phyloP scores from a whole-genome alignment of 1,140 invertebrate species.

The Lamellibrachia luymesi region DNA sequence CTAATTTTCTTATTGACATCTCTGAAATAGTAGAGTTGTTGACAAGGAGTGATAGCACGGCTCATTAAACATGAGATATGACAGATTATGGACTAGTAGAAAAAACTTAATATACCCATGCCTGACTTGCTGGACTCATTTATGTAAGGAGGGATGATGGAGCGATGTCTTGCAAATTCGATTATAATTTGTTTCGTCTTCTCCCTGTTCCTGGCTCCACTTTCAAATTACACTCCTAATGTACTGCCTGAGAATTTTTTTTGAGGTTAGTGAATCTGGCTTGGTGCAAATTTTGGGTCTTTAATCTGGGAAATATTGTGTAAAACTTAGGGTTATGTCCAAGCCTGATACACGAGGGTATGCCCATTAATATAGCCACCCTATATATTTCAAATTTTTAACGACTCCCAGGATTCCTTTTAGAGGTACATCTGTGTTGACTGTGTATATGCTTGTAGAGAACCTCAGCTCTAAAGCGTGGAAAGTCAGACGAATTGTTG shows the following conservation, averaged over 20 bases:
- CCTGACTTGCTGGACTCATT: not conserved
- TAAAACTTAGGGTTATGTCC: not conserved
- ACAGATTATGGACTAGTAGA: not conserved
- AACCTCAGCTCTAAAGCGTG: not conserved
- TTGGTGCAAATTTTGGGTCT: not conserved
- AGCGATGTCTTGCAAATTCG: not conserved
- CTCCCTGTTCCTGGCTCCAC: not conserved
- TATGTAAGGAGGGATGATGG: not conserved
- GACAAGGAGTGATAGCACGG: not conserved
- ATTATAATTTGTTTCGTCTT: not conserved
- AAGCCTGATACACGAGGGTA: not conserved
- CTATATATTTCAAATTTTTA: not conserved
- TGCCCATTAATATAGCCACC: not conserved
- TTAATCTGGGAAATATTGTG: not conserved
- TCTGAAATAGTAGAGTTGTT: not conserved
- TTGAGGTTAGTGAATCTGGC: not conserved
- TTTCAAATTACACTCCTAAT: not conserved
- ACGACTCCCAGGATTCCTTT: not conserved
- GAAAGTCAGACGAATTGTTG: not conserved
- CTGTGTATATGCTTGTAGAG: constrained; percentile 4
- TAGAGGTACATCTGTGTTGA: not conserved
- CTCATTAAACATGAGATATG: not conserved
- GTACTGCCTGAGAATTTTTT: not conserved
- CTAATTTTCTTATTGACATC: constrained; percentile 1
- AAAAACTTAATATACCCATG: not conserved